A percentile compares a stretch with the other conserved stretches of the same genome.
phyloP scores from a whole-genome alignment of 2,113 vertebrate species.

The Vanacampus margaritifer region DNA sequence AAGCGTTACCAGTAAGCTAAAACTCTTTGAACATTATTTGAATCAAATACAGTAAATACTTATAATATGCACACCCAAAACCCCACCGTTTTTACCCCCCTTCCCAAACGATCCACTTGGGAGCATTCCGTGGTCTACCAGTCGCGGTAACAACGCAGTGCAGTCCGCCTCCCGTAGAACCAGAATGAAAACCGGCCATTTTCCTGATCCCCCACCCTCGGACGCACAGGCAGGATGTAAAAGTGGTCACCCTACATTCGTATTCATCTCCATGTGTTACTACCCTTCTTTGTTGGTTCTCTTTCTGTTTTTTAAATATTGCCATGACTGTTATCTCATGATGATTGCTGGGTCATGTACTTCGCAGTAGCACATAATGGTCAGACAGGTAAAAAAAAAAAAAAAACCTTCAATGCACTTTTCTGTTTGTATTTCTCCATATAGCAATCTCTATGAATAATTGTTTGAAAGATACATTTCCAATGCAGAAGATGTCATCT shows the following conservation, averaged over 20 bases:
- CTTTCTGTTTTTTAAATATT: slow-evolving; percentile 32
- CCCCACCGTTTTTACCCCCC: no score
- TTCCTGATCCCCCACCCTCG: no score
- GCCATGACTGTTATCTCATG: slow-evolving; percentile 54
- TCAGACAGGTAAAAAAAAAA: slow-evolving; percentile 46
- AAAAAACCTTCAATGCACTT: slow-evolving; percentile 46
- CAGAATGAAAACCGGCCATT: no score
- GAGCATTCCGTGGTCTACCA: no score
- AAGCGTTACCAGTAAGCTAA: no score
- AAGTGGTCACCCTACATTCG: slow-evolving; percentile 3
- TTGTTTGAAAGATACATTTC: slow-evolving; percentile 21
- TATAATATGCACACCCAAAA: no score
- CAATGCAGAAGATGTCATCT: slow-evolving; percentile 25
- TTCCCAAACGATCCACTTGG: no score
- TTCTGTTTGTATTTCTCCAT: slow-evolving; percentile 20
- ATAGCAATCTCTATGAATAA: slow-evolving; percentile 17
- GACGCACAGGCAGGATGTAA: no score
- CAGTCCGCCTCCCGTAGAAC: no score
- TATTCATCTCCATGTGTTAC: slow-evolving; percentile 32
- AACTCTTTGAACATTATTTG: no score
- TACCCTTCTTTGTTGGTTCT: slow-evolving; percentile 22
- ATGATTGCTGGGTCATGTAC: slow-evolving; percentile 20
- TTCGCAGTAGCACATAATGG: slow-evolving; percentile 51
- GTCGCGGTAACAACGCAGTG: no score
- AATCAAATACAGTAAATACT: no score